phyloP scores from a whole-genome alignment of 64 coral and sea anemone genomes.

The Dendronephthya gigantea region DNA sequence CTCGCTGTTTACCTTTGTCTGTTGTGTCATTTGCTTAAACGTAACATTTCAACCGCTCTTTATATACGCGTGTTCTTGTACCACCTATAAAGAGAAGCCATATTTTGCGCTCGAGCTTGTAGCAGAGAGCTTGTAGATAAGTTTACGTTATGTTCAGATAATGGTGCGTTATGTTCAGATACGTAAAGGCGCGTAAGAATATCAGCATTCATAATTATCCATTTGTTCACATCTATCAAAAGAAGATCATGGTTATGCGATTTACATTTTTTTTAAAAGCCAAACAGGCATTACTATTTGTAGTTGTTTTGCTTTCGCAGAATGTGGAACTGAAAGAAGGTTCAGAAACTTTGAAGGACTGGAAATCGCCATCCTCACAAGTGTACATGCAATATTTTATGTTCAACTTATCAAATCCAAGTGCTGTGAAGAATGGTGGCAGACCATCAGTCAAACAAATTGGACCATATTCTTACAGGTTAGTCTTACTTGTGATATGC shows the following conservation, averaged over 20 bases:
- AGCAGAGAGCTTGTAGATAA: too few relatives aligned
- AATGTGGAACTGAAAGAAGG: conserved; percentile 66
- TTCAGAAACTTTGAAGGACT: conserved; percentile 57
- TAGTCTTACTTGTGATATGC: too few relatives aligned
- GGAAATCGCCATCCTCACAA: conserved; percentile 51
- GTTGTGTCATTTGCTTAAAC: too few relatives aligned
- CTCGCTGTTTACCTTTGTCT: too few relatives aligned
- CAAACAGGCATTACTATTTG: neutral
- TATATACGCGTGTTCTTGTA: too few relatives aligned
- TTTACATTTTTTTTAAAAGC: neutral
- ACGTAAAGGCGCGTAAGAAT: too few relatives aligned
- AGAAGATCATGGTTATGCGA: neutral
- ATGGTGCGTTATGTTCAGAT: too few relatives aligned
- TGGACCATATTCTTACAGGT: conserved; percentile 94
- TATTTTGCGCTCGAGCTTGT: too few relatives aligned
- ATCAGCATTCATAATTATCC: too few relatives aligned
- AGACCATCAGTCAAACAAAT: conserved; percentile 64
- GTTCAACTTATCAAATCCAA: conserved; percentile 64
- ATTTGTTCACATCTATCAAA: neutral
- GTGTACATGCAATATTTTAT: conserved; percentile 80
- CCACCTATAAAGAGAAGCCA: too few relatives aligned
- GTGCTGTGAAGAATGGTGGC: conserved; percentile 47
- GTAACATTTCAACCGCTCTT: too few relatives aligned
- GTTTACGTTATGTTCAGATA: too few relatives aligned
- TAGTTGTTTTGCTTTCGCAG: conserved; percentile 27